A percentile compares a stretch with the other conserved stretches of the same genome.
Evolutionary conservation across 2,888 invertebrate genomes (phyloP).

Genomic region (Ophion obscuratus): DNA sequence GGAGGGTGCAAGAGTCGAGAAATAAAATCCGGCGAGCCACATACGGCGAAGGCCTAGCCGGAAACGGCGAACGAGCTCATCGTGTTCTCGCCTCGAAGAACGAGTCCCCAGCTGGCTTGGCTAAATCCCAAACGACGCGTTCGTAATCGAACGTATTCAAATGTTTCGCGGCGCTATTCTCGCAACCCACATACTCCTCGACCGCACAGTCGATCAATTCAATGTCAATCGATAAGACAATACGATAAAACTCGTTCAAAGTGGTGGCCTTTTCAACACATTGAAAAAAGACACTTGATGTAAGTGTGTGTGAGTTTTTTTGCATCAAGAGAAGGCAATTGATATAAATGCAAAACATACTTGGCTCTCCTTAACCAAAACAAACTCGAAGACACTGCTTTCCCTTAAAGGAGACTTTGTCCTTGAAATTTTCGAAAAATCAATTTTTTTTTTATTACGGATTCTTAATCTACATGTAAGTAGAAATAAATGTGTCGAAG

Average conservation of each 20-base stretch:
- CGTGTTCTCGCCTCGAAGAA: conserved; percentile 29
- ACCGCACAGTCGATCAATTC: neutral
- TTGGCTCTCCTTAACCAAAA: too few relatives aligned
- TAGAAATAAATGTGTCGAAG: too few relatives aligned
- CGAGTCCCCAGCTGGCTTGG: conserved; percentile 65
- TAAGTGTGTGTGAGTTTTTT: too few relatives aligned
- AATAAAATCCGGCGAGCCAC: conserved; percentile 66
- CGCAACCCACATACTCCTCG: conserved; percentile 67
- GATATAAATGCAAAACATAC: too few relatives aligned
- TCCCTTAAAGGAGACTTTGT: too few relatives aligned
- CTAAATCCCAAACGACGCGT: conserved; percentile 70
- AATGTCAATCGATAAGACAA: conserved; percentile 21
- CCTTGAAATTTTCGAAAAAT: too few relatives aligned
- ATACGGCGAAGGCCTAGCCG: conserved; percentile 6
- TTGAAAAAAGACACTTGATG: too few relatives aligned
- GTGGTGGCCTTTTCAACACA: too few relatives aligned
- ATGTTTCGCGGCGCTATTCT: conserved; percentile 70
- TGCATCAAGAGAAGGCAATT: too few relatives aligned
- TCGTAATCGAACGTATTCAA: conserved; percentile 74
- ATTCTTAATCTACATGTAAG: too few relatives aligned
- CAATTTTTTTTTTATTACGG: too few relatives aligned
- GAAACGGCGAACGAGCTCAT: conserved; percentile 20
- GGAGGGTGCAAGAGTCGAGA: conserved; percentile 49
- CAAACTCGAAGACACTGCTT: too few relatives aligned
- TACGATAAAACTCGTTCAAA: neutral